Conservation (phyloP, 2,113 vertebrate species). For the Paramormyrops kingsleyae region DNA sequence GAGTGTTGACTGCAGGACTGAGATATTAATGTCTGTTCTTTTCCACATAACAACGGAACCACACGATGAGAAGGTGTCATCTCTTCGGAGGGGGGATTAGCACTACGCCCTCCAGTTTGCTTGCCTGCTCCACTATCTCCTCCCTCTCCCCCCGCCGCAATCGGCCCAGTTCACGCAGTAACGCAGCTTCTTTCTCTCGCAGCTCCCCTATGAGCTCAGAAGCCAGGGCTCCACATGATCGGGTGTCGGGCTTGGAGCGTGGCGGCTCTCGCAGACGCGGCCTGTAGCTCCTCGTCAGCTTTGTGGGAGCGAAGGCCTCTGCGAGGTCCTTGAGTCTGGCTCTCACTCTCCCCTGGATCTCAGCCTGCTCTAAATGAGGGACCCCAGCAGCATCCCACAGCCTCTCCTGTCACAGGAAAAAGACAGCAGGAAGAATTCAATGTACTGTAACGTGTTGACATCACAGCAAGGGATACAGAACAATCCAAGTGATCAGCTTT, state of each 20-base stretch:
- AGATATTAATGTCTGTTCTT: too few relatives aligned
- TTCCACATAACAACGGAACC: neutral
- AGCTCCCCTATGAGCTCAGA: conserved; percentile 25
- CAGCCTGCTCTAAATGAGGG: conserved; percentile 15
- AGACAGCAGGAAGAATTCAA: neutral
- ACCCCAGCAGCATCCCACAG: neutral
- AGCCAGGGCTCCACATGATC: conserved; percentile 19
- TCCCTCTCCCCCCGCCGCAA: conserved; percentile 23
- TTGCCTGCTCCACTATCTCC: conserved; percentile 26
- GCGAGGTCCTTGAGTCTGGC: conserved; percentile 22
- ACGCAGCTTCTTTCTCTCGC: conserved; percentile 19
- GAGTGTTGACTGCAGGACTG: neutral
- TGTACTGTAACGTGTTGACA: neutral
- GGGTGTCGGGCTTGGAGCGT: neutral
- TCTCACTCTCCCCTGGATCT: conserved; percentile 28
- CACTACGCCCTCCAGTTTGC: conserved; percentile 29
- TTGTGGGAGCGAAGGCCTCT: neutral
- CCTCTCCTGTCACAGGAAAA: neutral
- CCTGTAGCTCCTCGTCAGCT: conserved; percentile 17
- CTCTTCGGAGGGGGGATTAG: conserved; percentile 34
- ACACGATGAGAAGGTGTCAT: neutral
- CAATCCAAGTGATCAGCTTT: neutral
- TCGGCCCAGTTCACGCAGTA: conserved; percentile 29
- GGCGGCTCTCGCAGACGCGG: conserved; percentile 19
- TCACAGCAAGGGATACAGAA: neutral